Evolutionary conservation across 2,888 invertebrate species (phyloP), one percentile per base, ranked within the genome.

Genomic region (Podabrus alpinus): DNA sequence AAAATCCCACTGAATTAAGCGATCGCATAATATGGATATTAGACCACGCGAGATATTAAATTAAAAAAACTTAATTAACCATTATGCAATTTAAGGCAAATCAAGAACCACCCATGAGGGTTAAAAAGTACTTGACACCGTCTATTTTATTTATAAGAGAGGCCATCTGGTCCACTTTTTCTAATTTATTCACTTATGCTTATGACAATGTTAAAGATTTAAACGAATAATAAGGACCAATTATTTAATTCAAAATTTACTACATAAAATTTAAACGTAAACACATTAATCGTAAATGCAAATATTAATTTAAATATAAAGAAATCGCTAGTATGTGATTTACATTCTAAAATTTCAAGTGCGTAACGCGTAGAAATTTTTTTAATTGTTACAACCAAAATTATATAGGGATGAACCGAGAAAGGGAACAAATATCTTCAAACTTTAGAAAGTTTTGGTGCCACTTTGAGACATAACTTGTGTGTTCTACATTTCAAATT

Each of bases 151-250:
- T 77, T 80, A 80, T 79, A 78, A 74, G 75, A 78, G 72, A 76
- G 81, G 81, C 81, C 82, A 82, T 81, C 79, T 82, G 82, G 79
- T 73, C 79, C 79, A 78, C 79, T 82, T 81, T 80, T 80, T 81
- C 79, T 81, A 82, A 83, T 81, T 83, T 79, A 80, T 77, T 76
- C 77, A 78, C 80, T 79, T 79, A 79, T 79, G 72, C 78, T 74
- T 74, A 77, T 74, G 81, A 80, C 81, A 77, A 81, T 80, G 80
- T 80, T 75, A 59, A 69, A 83, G 83, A 83, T 84, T 84, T 83
- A 84, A 83, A 81, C 79, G 80, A 80, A 79, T 83, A 82, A 83
- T 79, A 81, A 81, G 81, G 76, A 76, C 79, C 79, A 25, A 84
- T 84, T 84, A 83, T 82, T 80, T 82, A 83, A 84, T 84, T 83